Evolutionary conservation across 2,888 invertebrate species (phyloP).

Genomic region (Microctonus brassicae): DNA sequence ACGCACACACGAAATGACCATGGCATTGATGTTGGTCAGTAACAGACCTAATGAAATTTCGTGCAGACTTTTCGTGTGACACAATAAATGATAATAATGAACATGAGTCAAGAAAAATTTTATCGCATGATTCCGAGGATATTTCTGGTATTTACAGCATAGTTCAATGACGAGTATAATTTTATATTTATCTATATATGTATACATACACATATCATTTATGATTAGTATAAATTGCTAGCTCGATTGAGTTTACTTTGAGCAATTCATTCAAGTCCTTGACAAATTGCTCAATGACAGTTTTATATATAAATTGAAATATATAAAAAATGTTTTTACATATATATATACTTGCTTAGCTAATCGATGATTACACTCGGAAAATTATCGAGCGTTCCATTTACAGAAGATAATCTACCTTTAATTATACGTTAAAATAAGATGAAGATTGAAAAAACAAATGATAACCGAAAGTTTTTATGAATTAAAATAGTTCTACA

Average conservation of each 20-base stretch:
- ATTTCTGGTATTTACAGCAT: not conserved
- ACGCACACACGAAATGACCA: constrained; percentile 40
- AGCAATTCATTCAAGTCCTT: not conserved
- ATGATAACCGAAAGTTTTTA: not conserved
- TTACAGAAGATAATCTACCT: constrained; percentile 4
- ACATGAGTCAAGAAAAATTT: not conserved
- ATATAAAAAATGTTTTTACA: no score
- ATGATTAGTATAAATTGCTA: constrained; percentile 5
- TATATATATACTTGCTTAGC: not conserved
- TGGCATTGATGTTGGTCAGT: constrained; percentile 45
- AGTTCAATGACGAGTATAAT: not conserved
- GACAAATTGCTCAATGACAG: not conserved
- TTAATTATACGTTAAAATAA: not conserved
- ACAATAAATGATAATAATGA: constrained; percentile 12
- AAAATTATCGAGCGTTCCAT: constrained; percentile 33
- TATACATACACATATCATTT: not conserved
- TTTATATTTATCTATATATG: not conserved
- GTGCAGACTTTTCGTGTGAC: constrained; percentile 31
- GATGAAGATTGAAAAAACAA: not conserved
- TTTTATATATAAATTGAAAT: constrained; percentile 6
- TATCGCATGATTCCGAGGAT: not conserved
- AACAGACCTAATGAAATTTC: constrained; percentile 35
- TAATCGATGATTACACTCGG: constrained; percentile 35
- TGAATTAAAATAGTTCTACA: no score
- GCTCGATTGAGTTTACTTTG: constrained; percentile 4